These are phyloP conservation scores for Caenorhabditis becei DNA, from an alignment of 2,888 invertebrate species.

Conservation along the genomic window DNA sequence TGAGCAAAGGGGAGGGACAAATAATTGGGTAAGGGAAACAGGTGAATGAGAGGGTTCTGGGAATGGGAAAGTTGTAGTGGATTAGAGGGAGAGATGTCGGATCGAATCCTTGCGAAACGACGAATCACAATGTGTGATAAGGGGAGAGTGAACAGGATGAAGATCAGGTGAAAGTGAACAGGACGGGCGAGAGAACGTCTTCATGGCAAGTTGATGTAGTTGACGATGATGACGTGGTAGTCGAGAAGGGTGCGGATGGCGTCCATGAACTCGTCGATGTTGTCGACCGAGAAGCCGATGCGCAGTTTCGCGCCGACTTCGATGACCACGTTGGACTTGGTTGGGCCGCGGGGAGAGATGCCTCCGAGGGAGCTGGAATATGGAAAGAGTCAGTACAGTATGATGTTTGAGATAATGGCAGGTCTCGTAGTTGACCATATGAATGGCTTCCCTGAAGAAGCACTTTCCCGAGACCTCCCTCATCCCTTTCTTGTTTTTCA, in stretches of 20 bases:
- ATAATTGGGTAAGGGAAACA: no score
- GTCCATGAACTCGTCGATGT: constrained; percentile 73
- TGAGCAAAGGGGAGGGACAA: constrained; percentile 32
- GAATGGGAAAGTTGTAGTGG: not conserved
- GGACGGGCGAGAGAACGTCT: not conserved
- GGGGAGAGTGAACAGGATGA: constrained; percentile 18
- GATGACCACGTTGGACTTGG: constrained; percentile 68
- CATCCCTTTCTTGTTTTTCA: no score
- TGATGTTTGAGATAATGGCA: no score
- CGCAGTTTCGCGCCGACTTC: constrained; percentile 66
- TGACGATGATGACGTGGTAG: constrained; percentile 74
- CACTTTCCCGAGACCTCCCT: no score
- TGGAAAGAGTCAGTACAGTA: no score
- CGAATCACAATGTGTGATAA: constrained; percentile 25
- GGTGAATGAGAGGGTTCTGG: not conserved
- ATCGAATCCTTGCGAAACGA: constrained; percentile 11
- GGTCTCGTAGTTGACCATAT: no score
- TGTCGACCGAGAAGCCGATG: constrained; percentile 71
- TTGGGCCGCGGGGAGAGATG: constrained; percentile 33
- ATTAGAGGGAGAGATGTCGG: not conserved
- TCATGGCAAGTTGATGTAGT: constrained; percentile 68
- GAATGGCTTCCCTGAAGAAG: no score
- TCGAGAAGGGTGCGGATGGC: constrained; percentile 69
- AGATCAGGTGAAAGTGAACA: constrained; percentile 44
- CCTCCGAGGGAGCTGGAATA: constrained; percentile 60